These are phyloP conservation scores for Trichogramma pretiosum DNA, from an alignment of 1,140 invertebrate genomes.

Conservation along the genomic window DNA sequence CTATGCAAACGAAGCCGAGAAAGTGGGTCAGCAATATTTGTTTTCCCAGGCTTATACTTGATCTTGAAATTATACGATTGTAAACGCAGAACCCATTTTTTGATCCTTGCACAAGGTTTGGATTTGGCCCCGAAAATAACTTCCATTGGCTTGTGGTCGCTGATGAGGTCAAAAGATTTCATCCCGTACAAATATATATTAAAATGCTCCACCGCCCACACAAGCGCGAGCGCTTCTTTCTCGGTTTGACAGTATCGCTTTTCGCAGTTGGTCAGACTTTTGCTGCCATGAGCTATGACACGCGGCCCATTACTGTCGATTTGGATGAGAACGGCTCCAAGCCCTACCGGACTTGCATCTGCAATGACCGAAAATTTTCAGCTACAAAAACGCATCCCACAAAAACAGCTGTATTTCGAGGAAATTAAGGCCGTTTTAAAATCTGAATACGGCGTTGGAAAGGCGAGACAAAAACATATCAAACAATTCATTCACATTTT, in stretches of 20 bases:
- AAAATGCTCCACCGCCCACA: conserved; percentile 30
- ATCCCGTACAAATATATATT: conserved; percentile 32
- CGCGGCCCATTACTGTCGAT: conserved; percentile 1
- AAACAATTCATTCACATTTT: no score
- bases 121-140: conserved; percentile 23
- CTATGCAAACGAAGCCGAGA: conserved; percentile 29
- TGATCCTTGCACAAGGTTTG: conserved; percentile 29
- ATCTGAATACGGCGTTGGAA: no score
- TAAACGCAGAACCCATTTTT: conserved; percentile 32
- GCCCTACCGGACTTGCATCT: conserved; percentile 26
- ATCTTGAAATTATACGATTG: conserved; percentile 31
- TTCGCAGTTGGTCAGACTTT: conserved; percentile 18
- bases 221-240: conserved; percentile 26
- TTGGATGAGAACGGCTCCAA: conserved; percentile 26
- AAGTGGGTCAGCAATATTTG: conserved; percentile 32
- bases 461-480: no score
- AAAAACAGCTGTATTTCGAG: no score
- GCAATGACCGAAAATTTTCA: conserved; percentile 23
- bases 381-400: no score
- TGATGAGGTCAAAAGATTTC: conserved; percentile 33
- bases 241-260: conserved; percentile 25
- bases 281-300: conserved; percentile 18
- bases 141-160: conserved; percentile 32
- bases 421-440: no score
- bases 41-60: conserved; percentile 29